Evolutionary conservation across 2,797 vertebrate genomes (phyloP).

Genomic region (Sciurus carolinensis): DNA sequence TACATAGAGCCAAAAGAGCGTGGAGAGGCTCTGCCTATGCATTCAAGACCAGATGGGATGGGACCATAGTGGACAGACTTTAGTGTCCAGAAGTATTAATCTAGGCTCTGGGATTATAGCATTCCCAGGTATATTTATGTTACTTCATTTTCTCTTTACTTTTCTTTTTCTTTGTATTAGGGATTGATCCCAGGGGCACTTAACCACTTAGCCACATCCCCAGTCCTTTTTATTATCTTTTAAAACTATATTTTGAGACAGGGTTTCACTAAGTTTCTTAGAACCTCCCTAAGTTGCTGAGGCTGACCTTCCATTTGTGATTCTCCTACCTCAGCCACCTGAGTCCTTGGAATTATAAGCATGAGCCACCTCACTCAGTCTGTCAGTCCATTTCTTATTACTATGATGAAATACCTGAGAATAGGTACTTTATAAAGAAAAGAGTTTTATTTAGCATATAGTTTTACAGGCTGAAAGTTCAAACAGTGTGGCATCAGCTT

Average conservation of each 20-base stretch:
- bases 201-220: no score
- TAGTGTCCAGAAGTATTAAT: not conserved
- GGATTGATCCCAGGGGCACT: no score
- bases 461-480: not conserved
- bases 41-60: conserved; percentile 65
- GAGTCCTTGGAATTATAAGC: no score
- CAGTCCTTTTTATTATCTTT: no score
- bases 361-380: no score
- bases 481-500: not conserved
- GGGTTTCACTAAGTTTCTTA: no score
- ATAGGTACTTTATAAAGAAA: not conserved
- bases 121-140: not conserved
- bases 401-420: not conserved
- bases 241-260: no score
- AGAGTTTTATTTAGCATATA: not conserved
- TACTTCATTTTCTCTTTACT: not conserved
- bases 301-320: no score
- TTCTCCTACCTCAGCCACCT: no score
- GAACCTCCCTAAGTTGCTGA: no score
- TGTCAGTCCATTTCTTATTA: no score
- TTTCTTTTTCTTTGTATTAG: not conserved
- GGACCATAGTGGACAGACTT: not conserved
- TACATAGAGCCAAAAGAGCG: not conserved
- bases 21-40: not conserved
- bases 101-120: not conserved